phyloP scores from a whole-genome alignment of 2,888 invertebrate genomes.

The Andrena bicolor region DNA sequence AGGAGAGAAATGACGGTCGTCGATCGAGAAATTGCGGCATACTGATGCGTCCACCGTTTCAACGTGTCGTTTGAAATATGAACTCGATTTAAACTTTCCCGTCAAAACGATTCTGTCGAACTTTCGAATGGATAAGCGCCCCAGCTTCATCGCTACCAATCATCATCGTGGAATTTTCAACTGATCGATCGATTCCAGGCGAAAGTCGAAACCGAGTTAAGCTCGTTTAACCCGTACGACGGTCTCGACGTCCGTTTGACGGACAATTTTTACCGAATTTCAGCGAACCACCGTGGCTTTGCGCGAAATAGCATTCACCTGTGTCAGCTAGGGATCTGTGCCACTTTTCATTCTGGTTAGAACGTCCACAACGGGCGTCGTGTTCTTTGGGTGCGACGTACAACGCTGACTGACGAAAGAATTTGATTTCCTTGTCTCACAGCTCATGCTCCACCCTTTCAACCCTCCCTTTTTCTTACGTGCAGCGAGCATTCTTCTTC shows the following conservation, averaged over 20 bases:
- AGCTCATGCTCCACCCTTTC: conserved; percentile 56
- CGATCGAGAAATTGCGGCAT: neutral
- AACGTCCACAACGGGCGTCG: conserved; percentile 33
- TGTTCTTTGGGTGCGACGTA: conserved; percentile 75
- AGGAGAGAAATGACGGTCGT: neutral
- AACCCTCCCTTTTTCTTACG: conserved; percentile 39
- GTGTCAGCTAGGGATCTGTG: conserved; percentile 5
- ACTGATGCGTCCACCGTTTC: too few relatives aligned
- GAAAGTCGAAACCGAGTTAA: conserved; percentile 17
- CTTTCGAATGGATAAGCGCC: neutral
- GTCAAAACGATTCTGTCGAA: neutral
- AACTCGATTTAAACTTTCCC: neutral
- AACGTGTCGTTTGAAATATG: neutral
- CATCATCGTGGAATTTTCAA: neutral
- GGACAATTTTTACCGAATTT: conserved; percentile 14
- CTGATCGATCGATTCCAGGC: neutral
- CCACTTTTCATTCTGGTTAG: conserved; percentile 33
- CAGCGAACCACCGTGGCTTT: neutral
- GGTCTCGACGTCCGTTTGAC: conserved; percentile 2
- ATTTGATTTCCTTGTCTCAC: conserved; percentile 77
- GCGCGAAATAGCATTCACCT: neutral
- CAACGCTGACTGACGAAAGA: conserved; percentile 77
- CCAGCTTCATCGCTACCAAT: conserved; percentile 7
- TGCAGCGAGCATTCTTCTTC: conserved; percentile 6
- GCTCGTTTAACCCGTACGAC: conserved; percentile 24